These are phyloP conservation scores for Triplophysa dalaica DNA, from an alignment of 2,113 vertebrate genomes.

Conservation along the genomic window DNA sequence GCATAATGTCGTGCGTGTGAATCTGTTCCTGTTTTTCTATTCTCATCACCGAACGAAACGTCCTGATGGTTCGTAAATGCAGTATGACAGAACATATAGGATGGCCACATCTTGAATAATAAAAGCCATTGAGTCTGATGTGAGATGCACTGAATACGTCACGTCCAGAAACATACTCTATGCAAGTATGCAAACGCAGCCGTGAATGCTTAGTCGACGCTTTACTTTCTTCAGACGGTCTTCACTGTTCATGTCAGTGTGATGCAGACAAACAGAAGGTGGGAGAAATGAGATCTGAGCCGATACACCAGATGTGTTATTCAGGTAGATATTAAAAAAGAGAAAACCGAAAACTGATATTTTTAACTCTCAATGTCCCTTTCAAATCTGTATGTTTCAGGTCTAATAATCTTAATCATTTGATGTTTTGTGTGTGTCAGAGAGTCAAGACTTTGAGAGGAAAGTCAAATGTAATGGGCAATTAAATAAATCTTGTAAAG, in stretches of 20 bases:
- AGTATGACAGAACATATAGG: not conserved
- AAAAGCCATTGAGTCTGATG: conserved; percentile 37
- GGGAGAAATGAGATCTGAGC: no score
- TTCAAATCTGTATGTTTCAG: not conserved
- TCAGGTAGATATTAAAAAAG: no score
- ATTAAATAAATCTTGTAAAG: conserved; percentile 19
- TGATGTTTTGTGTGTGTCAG: not conserved
- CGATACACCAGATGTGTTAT: no score
- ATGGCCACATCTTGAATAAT: not conserved
- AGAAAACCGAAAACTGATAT: not conserved
- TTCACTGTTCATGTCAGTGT: no score
- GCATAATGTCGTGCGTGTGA: conserved; percentile 10
- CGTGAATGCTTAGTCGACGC: not conserved
- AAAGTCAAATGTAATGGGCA: not conserved
- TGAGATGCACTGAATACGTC: conserved; percentile 31
- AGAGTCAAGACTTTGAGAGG: not conserved
- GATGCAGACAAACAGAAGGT: no score
- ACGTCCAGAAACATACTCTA: not conserved
- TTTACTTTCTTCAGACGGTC: no score
- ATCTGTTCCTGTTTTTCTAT: not conserved
- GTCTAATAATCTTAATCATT: not conserved
- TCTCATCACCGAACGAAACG: conserved; percentile 2
- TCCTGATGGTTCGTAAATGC: not conserved
- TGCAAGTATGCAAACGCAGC: conserved; percentile 1
- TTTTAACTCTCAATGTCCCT: not conserved